Conservation (phyloP, 2,797 vertebrate species). For the Sebastes glaucus region DNA sequence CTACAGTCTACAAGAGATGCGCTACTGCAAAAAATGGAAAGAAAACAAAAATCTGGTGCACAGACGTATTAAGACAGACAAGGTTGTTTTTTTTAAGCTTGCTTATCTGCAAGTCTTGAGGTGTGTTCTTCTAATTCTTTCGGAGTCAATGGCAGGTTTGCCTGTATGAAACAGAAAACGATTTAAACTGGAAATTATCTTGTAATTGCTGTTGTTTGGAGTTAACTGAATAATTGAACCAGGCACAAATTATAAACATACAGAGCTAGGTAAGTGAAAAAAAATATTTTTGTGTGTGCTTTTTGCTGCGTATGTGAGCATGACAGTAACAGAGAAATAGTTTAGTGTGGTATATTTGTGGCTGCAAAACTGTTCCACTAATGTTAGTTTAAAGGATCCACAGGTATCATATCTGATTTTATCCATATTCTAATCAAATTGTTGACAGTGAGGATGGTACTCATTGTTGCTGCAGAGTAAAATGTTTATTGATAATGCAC, state of each 20-base stretch:
- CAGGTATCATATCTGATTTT: background rate
- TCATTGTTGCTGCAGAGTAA: background rate
- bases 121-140: background rate
- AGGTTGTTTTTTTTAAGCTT: no score
- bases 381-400: background rate
- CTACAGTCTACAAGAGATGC: background rate
- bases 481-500: background rate
- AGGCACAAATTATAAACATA: background rate
- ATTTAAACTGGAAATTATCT: background rate
- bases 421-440: background rate
- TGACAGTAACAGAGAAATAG: background rate
- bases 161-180: background rate
- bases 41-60: background rate
- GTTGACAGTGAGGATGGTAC: background rate
- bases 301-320: background rate
- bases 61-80: background rate
- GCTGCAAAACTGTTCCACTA: background rate
- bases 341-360: background rate
- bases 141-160: background rate
- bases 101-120: background rate
- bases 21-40: background rate
- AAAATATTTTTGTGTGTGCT: background rate
- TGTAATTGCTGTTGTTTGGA: background rate
- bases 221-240: background rate
- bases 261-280: background rate